Base-by-base conservation (phyloP, 2,113 vertebrate genomes). In the Chinchilla lanigera region DNA sequence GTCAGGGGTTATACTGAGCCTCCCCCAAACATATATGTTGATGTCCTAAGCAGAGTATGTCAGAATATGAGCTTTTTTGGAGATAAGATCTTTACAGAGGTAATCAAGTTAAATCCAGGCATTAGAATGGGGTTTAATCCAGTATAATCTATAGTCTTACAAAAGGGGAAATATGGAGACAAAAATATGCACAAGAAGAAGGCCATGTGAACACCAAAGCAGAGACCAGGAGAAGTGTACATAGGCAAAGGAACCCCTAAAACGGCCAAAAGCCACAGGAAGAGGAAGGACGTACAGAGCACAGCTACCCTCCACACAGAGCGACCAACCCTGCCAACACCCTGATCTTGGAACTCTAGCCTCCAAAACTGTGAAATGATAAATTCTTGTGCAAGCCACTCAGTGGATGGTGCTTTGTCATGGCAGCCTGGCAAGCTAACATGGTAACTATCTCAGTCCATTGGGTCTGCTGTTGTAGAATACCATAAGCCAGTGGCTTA, bases 211-310 rank as follows among this genome's bases (percentile, higher is more conserved):
- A 50, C 26, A 26, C 24, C 50, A 44, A 41, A 35, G 13, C 65
- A 10, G 69, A 65, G 4, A 10, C 2, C 16, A 3, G 30, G 2
- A 33, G 17, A 26, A 1, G 11, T 2, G 11, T 44, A 2, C 0
- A 1, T 28, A 28, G 52, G 41, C 50, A 5, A 61, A 90, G 84
- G n/a, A 52, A 41, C 22, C n/a, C 24, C 5, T 9, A 5, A 38
- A 38, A 26, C 10, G 35, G 41, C 44, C 38, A 13, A 75, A n/a
- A 26, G 7, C n/a, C 24, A 3, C 28, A 35, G 13, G 60, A 20
- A 63, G 47, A 38, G 3, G 30, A 28, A 8, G 33, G n/a, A 22
- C n/a, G 5, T 2, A 33, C n/a, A 44, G 44, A 4, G 3, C 24
- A 24, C 0, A 65, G 9, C 28, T 0, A 17, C 28, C 41, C 73